Evolutionary conservation across 1,140 invertebrate genomes (phyloP), one percentile per base, ranked within the genome.

Genomic region (Drosophila bocqueti): DNA sequence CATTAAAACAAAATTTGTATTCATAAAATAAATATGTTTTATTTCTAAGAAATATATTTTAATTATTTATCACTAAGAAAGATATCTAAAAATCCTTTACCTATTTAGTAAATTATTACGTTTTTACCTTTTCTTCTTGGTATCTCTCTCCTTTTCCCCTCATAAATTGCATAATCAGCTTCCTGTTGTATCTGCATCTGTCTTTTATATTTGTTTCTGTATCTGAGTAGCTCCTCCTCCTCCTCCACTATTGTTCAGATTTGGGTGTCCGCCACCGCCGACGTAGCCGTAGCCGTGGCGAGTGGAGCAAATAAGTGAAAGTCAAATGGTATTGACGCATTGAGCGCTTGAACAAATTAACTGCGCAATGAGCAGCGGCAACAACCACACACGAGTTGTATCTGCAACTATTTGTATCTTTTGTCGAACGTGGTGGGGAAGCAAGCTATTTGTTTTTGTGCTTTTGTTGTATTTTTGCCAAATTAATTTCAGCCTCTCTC

Each of bases 281-380:
- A 24, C 24, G 24, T 24, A 24, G 24, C 24, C 24, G 24, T 24
- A 24, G 24, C 24, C 49, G 67, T 50, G 69, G 69, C 67, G 69
- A 73, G 67, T 73, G 69, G 62, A 69, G 76, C 72, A 79, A 82
- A 83, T 87, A 87, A 87, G 83, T 87, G 83, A 87, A 87, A 87
- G 83, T 87, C 83, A 87, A 87, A 87, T 87, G 76, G 77, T 87
- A 87, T 87, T 87, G 83, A 87, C 83, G 83, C 83, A 87, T 87
- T 87, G 83, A 87, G 79, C 80, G 83, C 81, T 72, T 87, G 83
- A 87, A 87, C 83, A 87, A 87, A 87, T 87, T 87, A 87, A 87
- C 83, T 87, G 83, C 83, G 83, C 83, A 87, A 87, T 87, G 83
- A 85, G 82, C 78, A 74, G 45, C 72, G 47, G 34, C 55, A 46